Percentiles rank a stretch among this genome's conserved stretches.
phyloP scores from a whole-genome alignment of 2,888 invertebrate genomes.

The Parnassius smintheus region DNA sequence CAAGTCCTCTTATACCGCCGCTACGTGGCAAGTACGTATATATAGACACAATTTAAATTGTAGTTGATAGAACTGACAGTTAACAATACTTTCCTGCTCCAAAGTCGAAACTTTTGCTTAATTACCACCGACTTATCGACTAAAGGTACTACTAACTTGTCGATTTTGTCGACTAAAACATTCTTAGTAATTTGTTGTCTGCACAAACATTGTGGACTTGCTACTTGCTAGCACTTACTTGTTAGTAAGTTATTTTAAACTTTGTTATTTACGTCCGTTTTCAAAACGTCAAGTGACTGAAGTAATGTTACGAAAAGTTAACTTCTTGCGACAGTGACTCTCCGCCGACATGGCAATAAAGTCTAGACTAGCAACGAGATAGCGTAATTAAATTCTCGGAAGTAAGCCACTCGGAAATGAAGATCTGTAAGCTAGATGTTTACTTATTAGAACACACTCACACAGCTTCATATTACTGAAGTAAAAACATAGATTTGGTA shows the following conservation, averaged over 20 bases:
- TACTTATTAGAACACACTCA: constrained; percentile 6
- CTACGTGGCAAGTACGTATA: neutral
- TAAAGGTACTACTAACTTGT: too few relatives aligned
- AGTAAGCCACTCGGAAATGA: constrained; percentile 18
- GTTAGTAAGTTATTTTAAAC: constrained; percentile 9
- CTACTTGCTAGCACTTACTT: neutral
- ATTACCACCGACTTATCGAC: too few relatives aligned
- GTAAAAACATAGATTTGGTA: too few relatives aligned
- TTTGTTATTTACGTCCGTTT: constrained; percentile 6
- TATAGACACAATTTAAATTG: constrained; percentile 33
- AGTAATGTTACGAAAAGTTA: constrained; percentile 8
- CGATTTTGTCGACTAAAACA: neutral
- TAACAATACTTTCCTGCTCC: neutral
- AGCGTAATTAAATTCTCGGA: constrained; percentile 18
- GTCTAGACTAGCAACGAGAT: constrained; percentile 9
- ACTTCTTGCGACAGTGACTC: neutral
- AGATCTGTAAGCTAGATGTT: constrained; percentile 12
- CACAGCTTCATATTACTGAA: neutral
- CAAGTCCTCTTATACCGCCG: too few relatives aligned
- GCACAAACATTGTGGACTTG: constrained; percentile 1
- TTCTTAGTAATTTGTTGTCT: neutral
- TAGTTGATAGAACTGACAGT: neutral
- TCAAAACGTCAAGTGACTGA: neutral
- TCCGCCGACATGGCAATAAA: constrained; percentile 12
- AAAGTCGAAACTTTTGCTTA: constrained; percentile 1